Percentiles rank a stretch among this genome's conserved stretches.
Evolutionary conservation across 2,113 vertebrate genomes (phyloP).

Genomic region (Motacilla tschutschensis): DNA sequence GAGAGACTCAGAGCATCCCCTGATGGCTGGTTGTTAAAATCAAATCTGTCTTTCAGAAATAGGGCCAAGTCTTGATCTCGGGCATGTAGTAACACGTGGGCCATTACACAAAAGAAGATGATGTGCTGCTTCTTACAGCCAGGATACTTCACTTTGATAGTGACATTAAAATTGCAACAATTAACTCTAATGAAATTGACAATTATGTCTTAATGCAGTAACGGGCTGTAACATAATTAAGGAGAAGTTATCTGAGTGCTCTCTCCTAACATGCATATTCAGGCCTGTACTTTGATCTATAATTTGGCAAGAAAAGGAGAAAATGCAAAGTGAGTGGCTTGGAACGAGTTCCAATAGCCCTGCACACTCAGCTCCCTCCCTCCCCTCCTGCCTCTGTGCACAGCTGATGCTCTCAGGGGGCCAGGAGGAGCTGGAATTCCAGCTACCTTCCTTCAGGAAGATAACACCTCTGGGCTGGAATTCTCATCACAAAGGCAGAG

Average conservation of each 20-base stretch:
- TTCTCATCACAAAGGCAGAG: not conserved
- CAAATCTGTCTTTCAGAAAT: not conserved
- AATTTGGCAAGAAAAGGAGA: not conserved
- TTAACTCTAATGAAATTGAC: slow-evolving; percentile 51
- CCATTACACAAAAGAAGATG: not conserved
- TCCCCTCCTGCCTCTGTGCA: not conserved
- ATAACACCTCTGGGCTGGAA: not conserved
- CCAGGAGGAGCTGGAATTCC: not conserved
- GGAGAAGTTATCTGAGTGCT: slow-evolving; percentile 11
- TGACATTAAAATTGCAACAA: slow-evolving; percentile 46
- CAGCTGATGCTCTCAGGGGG: not conserved
- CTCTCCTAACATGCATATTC: not conserved
- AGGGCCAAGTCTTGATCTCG: not conserved
- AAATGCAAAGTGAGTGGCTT: not conserved
- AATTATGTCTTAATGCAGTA: slow-evolving; percentile 46
- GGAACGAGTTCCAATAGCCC: not conserved
- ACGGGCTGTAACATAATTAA: slow-evolving; percentile 12
- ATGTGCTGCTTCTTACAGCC: slow-evolving; percentile 4
- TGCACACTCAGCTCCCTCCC: not conserved
- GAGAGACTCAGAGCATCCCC: not conserved
- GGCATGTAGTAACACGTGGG: not conserved
- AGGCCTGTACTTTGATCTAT: slow-evolving; percentile 7
- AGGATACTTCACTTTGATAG: slow-evolving; percentile 1
- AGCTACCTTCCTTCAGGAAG: not conserved
- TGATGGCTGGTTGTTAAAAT: not conserved